Base-by-base conservation (phyloP, 30 jellyfish, hydroid and myxozoan genomes). In the Hydractinia echinata region DNA sequence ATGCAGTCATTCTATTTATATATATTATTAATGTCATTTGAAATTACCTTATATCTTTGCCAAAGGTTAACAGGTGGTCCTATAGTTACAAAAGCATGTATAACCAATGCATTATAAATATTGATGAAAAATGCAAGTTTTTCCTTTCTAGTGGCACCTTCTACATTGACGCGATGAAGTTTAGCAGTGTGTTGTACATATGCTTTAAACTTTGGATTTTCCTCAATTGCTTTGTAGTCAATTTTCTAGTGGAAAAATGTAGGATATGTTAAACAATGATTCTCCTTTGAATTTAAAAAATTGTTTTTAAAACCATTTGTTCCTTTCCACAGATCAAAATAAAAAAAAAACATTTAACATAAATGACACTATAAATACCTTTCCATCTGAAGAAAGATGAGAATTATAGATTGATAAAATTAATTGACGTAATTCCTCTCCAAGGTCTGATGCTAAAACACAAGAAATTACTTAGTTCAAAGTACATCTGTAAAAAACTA, bases 1-100 rank as follows among this genome's bases (percentile, higher is more conserved):
- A 30, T 0, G 2, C 44, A 30, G 44, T 30, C 44, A 30, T 30
- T 30, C 44, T 30, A 30, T 30, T 30, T 30, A 30, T 30, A 30
- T 30, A 30, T 30, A 30, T 30, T 30, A 30, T 30, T 30, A 30
- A 30, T 30, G 44, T 30, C 44, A 30, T 2, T 30, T 30, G 44
- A 30, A 30, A 30, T 13, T 13, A 89, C 97, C 95, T 85, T 84
- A 79, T 89, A 89, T 50, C 97, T 49, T 70, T 89, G 97, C 97
- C 97, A 89, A 4, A 89, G 88, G 60, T 89, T 89, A 10, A 81
- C 85, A 4, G 97, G 97, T 53, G 97, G 97, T 13, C 97, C 97
- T 13, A 89, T 88, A 5, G 80, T 72, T 7, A 89, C 95, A 73
- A 89, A 89, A 10, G 97, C 97, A 71, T 89, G 97, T 49, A 89